Conservation (phyloP, 2,797 vertebrate genomes). For the Acestrorhynchus altus region DNA sequence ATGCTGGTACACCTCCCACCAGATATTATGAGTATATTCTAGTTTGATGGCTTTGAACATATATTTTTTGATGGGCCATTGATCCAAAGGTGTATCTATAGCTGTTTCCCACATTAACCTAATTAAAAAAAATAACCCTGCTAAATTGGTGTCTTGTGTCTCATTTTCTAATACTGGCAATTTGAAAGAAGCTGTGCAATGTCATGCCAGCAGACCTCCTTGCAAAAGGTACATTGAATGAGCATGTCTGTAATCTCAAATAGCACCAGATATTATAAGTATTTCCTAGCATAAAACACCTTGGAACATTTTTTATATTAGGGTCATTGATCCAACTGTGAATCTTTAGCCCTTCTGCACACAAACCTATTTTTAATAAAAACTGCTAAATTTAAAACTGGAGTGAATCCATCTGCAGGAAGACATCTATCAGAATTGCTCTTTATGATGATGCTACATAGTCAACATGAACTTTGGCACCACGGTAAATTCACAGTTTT, state of each 20-base stretch:
- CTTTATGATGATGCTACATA: background rate
- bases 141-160: no score
- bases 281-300: background rate
- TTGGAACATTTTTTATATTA: background rate
- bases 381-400: slow-evolving; percentile 1
- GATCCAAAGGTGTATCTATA: slow-evolving; percentile 8
- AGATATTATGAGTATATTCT: background rate
- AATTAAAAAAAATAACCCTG: no score
- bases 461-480: slow-evolving; percentile 3
- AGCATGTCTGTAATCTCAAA: background rate
- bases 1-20: background rate
- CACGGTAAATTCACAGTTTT: background rate
- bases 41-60: background rate
- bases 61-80: background rate
- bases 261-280: background rate
- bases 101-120: no score
- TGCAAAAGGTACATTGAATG: background rate
- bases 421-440: background rate
- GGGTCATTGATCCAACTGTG: slow-evolving; percentile 5
- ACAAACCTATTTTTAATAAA: background rate
- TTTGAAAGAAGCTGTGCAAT: slow-evolving; percentile 11
- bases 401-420: background rate
- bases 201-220: background rate
- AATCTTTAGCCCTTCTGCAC: background rate
- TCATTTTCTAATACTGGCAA: background rate